Evolutionary conservation across 2,888 invertebrate genomes (phyloP), one percentile per base, ranked within the genome.

Genomic region (Microplitis deprimator): DNA sequence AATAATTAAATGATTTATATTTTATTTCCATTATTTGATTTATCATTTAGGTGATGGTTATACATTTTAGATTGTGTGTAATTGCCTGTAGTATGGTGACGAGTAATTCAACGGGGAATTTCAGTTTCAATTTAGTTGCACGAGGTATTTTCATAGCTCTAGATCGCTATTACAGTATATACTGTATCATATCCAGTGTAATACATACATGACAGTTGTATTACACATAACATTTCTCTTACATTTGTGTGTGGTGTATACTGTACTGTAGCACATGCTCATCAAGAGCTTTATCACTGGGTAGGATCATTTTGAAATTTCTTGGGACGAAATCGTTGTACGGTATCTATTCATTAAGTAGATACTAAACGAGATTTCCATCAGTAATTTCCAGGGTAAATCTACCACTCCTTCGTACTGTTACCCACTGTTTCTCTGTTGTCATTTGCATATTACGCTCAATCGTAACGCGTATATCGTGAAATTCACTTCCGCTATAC

Each of bases 261-360:
- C 50, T 50, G 13, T 13, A 10, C 50, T 50, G 2, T 61, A 61
- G 16, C 71, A 59, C 20, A 60, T 61, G 61, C 59, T 40, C 40
- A 40, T 39, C 68, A 68, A 68, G 68, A 68, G 68, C 39, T 40
- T 68, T 68, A 68, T 68, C 68, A 39, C 29, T 20, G 29, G 59
- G 59, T 20, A 61, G 29, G 29, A 60, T 82, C 83, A 81, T 83
- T 82, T 81, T 81, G 78, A 81, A 82, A 85, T 84, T 84, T 84
- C 84, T 78, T 71, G 78, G 80, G 83, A 81, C 77, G 20, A 81
- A 84, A 85, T 82, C 81, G 81, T 83, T 81, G 78, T 79, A 73
- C 68, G 82, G 79, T 86, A 87, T 87, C 86, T 87, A 84, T 84
- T 86, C 86, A 86, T 87, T 87, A 87, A 86, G 86, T 85, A 84